Conservation (phyloP, 2,797 vertebrate genomes). For the Champsocephalus esox region DNA sequence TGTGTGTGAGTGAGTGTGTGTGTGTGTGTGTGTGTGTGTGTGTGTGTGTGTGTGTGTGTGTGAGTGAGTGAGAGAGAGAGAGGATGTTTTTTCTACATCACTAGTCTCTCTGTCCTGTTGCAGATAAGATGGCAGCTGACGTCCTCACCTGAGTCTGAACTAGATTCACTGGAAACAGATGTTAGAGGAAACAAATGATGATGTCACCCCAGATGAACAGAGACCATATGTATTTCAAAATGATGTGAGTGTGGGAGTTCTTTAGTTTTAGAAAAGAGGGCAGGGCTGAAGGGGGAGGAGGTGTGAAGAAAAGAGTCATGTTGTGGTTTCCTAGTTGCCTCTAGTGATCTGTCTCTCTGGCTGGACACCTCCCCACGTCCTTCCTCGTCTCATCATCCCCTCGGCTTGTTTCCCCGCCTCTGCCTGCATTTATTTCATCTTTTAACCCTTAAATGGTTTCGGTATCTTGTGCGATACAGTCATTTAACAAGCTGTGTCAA, state of each 20-base stretch:
- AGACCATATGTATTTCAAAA: slow-evolving; percentile 39
- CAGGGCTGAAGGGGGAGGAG: not conserved
- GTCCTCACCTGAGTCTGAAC: slow-evolving; percentile 63
- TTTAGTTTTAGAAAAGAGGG: slow-evolving; percentile 1
- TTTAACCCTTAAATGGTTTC: not conserved
- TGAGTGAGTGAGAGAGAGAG: not conserved
- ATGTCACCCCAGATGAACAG: slow-evolving; percentile 63
- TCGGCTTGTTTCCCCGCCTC: not conserved
- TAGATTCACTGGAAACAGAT: slow-evolving; percentile 75
- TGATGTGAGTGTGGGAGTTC: not conserved
- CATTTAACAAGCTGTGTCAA: too few species aligned
- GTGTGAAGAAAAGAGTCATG: slow-evolving; percentile 13
- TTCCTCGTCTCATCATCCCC: not conserved
- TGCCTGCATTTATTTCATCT: not conserved
- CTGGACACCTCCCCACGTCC: not conserved
- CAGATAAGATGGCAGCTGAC: slow-evolving; percentile 49
- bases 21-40: slow-evolving; percentile 4
- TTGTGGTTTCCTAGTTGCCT: slow-evolving; percentile 22
- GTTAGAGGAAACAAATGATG: slow-evolving; percentile 71
- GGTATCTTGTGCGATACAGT: too few species aligned
- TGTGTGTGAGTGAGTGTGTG: slow-evolving; percentile 13
- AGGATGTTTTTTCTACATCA: not conserved
- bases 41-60: slow-evolving; percentile 16
- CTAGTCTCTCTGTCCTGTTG: slow-evolving; percentile 4
- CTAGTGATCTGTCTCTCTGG: slow-evolving; percentile 8